phyloP scores from a whole-genome alignment of 2,797 vertebrate species.

The Chanos chanos region DNA sequence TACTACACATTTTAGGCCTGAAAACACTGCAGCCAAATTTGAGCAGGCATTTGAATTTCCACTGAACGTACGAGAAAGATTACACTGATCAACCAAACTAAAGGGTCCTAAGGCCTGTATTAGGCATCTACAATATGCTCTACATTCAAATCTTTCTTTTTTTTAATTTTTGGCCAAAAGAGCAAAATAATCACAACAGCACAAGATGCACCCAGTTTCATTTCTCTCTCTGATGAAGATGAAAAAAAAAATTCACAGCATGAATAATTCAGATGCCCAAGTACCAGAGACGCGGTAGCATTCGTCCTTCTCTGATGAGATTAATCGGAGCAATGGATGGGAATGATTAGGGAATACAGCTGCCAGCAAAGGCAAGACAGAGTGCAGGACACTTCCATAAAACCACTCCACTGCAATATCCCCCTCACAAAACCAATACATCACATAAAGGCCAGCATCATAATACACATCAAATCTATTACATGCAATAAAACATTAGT shows the following conservation, averaged over 20 bases:
- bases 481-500: constrained; percentile 25
- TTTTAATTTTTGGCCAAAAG: background rate
- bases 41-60: too few species aligned
- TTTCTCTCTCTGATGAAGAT: background rate
- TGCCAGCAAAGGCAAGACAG: background rate
- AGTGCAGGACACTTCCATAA: background rate
- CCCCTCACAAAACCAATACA: constrained; percentile 1
- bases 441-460: constrained; percentile 24
- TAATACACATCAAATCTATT: constrained; percentile 22
- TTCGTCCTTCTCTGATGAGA: constrained; percentile 25
- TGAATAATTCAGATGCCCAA: constrained; percentile 16
- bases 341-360: constrained; percentile 13
- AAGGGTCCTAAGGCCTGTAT: too few species aligned
- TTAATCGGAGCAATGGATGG: constrained; percentile 31
- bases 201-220: constrained; percentile 10
- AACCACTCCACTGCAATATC: background rate
- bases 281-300: constrained; percentile 1
- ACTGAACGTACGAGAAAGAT: too few species aligned
- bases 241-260: background rate
- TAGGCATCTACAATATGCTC: too few species aligned
- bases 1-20: too few species aligned
- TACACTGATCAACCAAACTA: too few species aligned
- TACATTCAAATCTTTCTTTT: background rate
- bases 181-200: constrained; percentile 7
- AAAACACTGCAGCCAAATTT: too few species aligned